Evolutionary conservation across 1,140 invertebrate genomes (phyloP), one percentile per base, ranked within the genome.

Genomic region (Cheumatopsyche charites): DNA sequence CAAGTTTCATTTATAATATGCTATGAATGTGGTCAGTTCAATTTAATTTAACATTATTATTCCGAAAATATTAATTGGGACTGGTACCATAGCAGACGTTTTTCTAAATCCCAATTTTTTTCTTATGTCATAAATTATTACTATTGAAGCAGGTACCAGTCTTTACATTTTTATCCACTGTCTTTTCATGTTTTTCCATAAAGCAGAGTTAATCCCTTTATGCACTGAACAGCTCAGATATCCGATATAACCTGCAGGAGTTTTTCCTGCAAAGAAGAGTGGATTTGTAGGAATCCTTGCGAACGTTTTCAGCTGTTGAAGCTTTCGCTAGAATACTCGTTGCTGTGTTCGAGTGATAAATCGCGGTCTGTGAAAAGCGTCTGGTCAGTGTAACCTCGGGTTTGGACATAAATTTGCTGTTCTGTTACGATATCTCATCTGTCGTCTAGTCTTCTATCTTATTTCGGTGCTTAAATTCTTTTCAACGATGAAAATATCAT

Each of bases 321-420:
- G 47, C 19, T 17, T 52, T 17, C 13, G 7, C 15, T 17, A n/a
- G n/a, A 13, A 19, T 52, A 52, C 47, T n/a, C 47, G 47, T 52
- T 52, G 47, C 55, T 13, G 23, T 25, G 23, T 58, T 58, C 12
- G 17, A 23, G 55, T 58, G 23, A 58, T 58, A 58, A 58, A 58
- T 58, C 55, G 55, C 55, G 21, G 21, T 12, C 21, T 19, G 19
- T 58, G 25, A n/a, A 36, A 58, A 58, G 21, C 23, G 23, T 58
- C 55, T 58, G 55, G 55, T 25, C 23, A 58, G 55, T 26, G 55
- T 58, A 58, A 58, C 21, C 23, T 9, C 29, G 19, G 19, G 21
- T 23, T 23, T n/a, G 23, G 19, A 13, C 55, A 58, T 58, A 58
- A 58, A 58, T 58, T 58, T 25, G 12, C 55, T 13, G 4, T 23